Evolutionary conservation across 2,888 invertebrate genomes (phyloP), one percentile per base, ranked within the genome.

Genomic region (Eupeodes luniger): DNA sequence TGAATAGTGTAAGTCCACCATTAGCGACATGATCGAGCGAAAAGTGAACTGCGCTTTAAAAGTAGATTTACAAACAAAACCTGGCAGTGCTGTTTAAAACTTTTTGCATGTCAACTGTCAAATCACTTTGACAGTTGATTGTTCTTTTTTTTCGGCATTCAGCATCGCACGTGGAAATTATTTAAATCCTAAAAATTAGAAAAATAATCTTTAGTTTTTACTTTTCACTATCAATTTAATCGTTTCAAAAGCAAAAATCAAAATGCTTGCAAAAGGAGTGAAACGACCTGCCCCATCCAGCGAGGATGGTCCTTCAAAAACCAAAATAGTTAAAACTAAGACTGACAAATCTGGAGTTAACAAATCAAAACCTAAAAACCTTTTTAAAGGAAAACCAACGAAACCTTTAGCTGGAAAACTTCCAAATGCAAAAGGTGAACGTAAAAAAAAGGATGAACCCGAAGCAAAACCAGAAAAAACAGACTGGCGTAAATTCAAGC

Each of bases 401-500:
- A 72, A 90, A 81, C 74, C 81, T 1, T 66, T 44, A 14, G 53
- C 61, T 34, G 80, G 16, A 9, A 90, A 86, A 11, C 76, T 85
- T 5, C 27, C 64, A 9, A 80, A 44, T 53, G 16, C 79, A 47
- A 88, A 78, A 2, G 67, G 47, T 16, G 76, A 55, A 34, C 34
- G 5, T 2, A 78, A 78, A 7, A 85, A 85, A 36, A 51, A 64
- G 5, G 57, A 51, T 12, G 55, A 27, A 12, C 11, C 64, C 11
- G 75, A 81, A 3, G 11, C 62, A 4, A 82, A 83, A 91, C 4
- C 94, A 91, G 91, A 96, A 93, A 95, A 95, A 78, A 95, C 95
- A 0, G 95, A 96, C 91, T 97, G 97, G 97, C 94, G 94, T 12
- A 95, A 96, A 91, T 95, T 96, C 92, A 97, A 96, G 91, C 95